Base-by-base conservation (phyloP, 1,140 invertebrate genomes). In the Neuroterus valhalla region DNA sequence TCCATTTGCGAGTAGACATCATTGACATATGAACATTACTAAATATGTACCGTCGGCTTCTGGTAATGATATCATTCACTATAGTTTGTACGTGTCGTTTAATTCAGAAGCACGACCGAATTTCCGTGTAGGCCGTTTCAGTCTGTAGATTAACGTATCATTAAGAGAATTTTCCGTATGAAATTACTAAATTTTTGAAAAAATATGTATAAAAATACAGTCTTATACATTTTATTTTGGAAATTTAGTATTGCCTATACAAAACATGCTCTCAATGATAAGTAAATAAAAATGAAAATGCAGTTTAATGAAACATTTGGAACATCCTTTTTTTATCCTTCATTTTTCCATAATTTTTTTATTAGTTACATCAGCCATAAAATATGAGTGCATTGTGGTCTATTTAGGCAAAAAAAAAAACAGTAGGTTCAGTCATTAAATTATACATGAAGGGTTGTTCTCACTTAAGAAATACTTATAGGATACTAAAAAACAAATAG, bases 361-460 rank as follows among this genome's bases (percentile, higher is more conserved):
- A 31, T 31, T 31, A 62, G 31, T 62, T 62, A 62, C 26, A 62
- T 15, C 55, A 26, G 8, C n/a, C 55, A 62, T 31, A 62, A 62
- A 62, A 62, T 12, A 31, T 15, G 55, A 62, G 31, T n/a, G 26
- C 23, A 62, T 31, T 62, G 23, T 62, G 55, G 23, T 62, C 31
- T 26, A 62, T 62, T 62, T 62, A 62, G 31, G 55, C 55, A 31
- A 38, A 62, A 62, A 62, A n/a, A 62, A 62, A 62, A n/a, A 62
- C 12, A 55, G 5, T 4, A 31, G 31, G 23, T 14, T 38, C 23
- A 14, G 55, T 62, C 55, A 31, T 62, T 31, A 62, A 62, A 62
- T 62, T 31, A 62, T 62, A 23, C 5, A 62, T 62, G 23, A 26
- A 62, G 23, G 26, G 3, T 14, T 62, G 31, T 55, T 62, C 31